A percentile compares a stretch with the other conserved stretches of the same genome.
Conservation (phyloP, 2,888 invertebrate species). For the Ypsolopha scabrella region DNA sequence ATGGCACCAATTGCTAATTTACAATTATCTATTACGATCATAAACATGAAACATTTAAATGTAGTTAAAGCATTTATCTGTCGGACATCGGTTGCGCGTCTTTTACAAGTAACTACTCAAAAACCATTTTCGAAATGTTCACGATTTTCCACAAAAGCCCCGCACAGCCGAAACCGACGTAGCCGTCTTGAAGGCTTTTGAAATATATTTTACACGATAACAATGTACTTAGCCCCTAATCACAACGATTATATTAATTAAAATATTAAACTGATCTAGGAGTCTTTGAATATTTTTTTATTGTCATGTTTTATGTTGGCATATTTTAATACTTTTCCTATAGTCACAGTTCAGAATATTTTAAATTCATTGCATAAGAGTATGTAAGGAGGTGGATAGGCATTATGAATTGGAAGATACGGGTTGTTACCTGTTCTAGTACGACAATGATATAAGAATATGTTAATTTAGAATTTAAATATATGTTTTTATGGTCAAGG, state of each 20-base stretch:
- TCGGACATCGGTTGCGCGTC: conserved; percentile 29
- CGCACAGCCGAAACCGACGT: conserved; percentile 36
- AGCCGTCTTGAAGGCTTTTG: conserved; percentile 66
- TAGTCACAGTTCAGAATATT: no score
- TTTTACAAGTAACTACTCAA: no score
- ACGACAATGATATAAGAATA: no score
- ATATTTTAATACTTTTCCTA: not conserved
- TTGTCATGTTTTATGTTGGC: not conserved
- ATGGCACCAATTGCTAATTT: conserved; percentile 33
- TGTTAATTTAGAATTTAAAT: no score
- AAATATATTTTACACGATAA: conserved; percentile 30
- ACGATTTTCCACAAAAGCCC: not conserved
- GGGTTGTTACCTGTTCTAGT: no score
- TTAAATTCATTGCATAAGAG: no score
- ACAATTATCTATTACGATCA: conserved; percentile 39
- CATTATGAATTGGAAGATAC: no score
- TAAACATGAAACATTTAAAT: conserved; percentile 61
- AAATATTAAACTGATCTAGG: not conserved
- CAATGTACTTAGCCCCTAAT: conserved; percentile 55
- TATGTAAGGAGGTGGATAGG: no score
- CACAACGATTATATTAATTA: conserved; percentile 38
- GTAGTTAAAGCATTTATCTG: conserved; percentile 65
- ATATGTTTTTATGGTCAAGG: no score
- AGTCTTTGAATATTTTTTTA: not conserved
- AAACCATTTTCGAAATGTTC: not conserved